phyloP scores from a whole-genome alignment of 2,888 invertebrate species.

The Cremastobaeus sp. region DNA sequence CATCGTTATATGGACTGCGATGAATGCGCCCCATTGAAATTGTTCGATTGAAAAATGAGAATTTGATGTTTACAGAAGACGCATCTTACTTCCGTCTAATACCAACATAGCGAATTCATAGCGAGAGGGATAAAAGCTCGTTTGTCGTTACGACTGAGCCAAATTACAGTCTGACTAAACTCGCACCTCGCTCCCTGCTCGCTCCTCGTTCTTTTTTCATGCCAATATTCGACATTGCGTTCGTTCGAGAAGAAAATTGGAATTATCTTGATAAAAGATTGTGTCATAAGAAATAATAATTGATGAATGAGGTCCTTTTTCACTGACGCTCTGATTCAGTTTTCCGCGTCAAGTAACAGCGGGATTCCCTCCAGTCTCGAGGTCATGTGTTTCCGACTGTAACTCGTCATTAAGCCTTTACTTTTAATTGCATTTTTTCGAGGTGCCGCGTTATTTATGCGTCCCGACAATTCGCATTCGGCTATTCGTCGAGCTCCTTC shows the following conservation, averaged over 20 bases:
- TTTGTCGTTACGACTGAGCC: slow-evolving; percentile 68
- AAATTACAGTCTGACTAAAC: slow-evolving; percentile 68
- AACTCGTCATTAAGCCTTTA: not conserved
- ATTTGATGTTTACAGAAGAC: slow-evolving; percentile 54
- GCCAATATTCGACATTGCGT: slow-evolving; percentile 55
- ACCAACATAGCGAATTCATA: slow-evolving; percentile 57
- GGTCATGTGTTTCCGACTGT: not conserved
- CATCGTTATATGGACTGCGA: too few relatives aligned
- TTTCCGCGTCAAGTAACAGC: too few relatives aligned
- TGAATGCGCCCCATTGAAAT: slow-evolving; percentile 19
- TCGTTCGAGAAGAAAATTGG: slow-evolving; percentile 71
- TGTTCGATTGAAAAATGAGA: slow-evolving; percentile 49
- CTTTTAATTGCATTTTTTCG: slow-evolving; percentile 42
- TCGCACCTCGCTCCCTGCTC: slow-evolving; percentile 32
- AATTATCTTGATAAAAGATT: slow-evolving; percentile 69
- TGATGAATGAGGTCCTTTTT: slow-evolving; percentile 56
- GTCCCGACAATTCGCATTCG: slow-evolving; percentile 24
- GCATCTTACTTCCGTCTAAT: slow-evolving; percentile 58
- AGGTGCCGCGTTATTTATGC: slow-evolving; percentile 16
- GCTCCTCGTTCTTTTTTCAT: slow-evolving; percentile 25
- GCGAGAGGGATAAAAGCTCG: slow-evolving; percentile 59
- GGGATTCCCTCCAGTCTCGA: too few relatives aligned
- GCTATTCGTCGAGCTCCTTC: slow-evolving; percentile 47
- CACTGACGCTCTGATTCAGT: slow-evolving; percentile 40
- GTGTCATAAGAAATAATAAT: slow-evolving; percentile 50